Conservation (phyloP, 2,113 vertebrate species). For the Notothenia coriiceps region DNA sequence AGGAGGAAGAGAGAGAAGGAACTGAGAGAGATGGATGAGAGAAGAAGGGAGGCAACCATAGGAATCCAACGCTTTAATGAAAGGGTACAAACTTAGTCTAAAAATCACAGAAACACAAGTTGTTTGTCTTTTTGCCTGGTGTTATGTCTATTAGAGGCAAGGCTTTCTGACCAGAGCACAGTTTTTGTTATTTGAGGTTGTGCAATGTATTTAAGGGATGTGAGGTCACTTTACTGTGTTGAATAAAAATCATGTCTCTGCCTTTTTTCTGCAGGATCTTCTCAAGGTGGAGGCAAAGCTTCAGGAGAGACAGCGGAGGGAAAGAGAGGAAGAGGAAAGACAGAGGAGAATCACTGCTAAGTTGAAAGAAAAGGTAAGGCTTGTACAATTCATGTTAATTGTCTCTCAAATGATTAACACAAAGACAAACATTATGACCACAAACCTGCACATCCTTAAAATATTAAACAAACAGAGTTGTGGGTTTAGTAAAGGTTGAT, state of each 20-base stretch:
- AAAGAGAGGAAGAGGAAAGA: conserved; percentile 84
- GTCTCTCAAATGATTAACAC: background rate
- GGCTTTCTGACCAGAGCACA: background rate
- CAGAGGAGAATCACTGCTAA: conserved; percentile 83
- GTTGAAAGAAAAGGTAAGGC: conserved; percentile 89
- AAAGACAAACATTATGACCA: background rate
- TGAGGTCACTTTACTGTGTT: background rate
- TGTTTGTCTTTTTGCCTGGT: background rate
- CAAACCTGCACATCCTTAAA: background rate
- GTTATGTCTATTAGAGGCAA: background rate
- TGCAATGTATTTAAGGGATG: conserved; percentile 6
- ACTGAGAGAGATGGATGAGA: conserved; percentile 83
- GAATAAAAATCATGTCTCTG: conserved; percentile 5
- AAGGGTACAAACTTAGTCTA: conserved; percentile 73
- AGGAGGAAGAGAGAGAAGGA: conserved; percentile 85
- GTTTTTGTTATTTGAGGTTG: background rate
- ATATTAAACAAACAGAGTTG: background rate
- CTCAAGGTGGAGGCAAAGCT: conserved; percentile 85
- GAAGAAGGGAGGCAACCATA: conserved; percentile 78
- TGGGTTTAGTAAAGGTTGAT: background rate
- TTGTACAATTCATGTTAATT: background rate
- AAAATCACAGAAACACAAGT: background rate
- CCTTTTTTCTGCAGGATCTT: conserved; percentile 85
- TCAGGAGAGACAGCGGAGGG: conserved; percentile 84
- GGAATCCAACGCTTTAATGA: conserved; percentile 87